These are phyloP conservation scores for Agapostemon virescens DNA, from an alignment of 2,888 invertebrate species.

Conservation along the genomic window DNA sequence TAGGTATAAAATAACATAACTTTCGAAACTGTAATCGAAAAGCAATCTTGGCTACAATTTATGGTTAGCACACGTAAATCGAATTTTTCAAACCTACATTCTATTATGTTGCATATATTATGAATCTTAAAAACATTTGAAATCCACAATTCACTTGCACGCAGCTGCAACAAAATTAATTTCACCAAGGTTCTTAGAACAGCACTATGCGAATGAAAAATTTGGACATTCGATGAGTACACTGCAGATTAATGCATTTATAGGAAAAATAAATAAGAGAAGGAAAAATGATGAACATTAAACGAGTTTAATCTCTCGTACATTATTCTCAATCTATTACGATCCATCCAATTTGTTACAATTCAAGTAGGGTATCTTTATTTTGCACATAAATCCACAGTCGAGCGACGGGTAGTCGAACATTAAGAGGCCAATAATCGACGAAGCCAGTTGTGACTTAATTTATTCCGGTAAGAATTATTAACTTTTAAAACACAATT, in stretches of 20 bases:
- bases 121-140: not conserved
- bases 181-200: not conserved
- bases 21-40: not conserved
- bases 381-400: no score
- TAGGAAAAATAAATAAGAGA: no score
- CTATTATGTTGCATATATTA: not conserved
- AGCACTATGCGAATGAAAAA: no score
- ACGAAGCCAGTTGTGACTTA: not conserved
- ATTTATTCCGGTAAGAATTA: not conserved
- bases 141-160: not conserved
- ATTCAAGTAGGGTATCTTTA: no score
- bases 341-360: no score
- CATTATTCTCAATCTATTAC: no score
- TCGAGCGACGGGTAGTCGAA: not conserved
- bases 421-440: not conserved
- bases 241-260: no score
- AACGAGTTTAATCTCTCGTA: no score
- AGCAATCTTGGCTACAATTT: no score
- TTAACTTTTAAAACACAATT: not conserved
- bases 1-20: not conserved
- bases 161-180: not conserved
- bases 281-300: no score
- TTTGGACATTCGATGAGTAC: no score
- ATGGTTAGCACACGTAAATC: not conserved
- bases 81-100: not conserved